Base-by-base conservation (phyloP, 1,140 invertebrate species). In the Polyergus mexicanus region DNA sequence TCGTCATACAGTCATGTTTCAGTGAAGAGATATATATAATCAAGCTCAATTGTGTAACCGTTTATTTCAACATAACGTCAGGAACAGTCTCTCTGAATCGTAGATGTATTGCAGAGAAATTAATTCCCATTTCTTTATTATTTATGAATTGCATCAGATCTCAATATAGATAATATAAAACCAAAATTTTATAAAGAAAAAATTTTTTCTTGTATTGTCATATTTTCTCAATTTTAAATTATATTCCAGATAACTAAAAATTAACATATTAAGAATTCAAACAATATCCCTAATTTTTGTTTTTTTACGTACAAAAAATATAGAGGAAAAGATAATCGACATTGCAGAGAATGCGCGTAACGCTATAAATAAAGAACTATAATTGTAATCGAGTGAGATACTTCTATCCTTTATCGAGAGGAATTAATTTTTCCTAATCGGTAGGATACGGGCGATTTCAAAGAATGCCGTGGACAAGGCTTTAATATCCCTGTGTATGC, bases 21-120 rank as follows among this genome's bases (percentile, higher is more conserved):
- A 38, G 16, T 13, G 13, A 60, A 19, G 38, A 83, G 56, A 1
- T 81, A 69, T 51, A 69, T 51, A 51, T 56, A 56, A 74, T 60
- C 56, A 38, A 13, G 32, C 68, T 60, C 54, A 41, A 72, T 83
- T 60, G 54, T 83, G 28, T 54, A 83, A 83, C 38, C 54, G 41
- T 28, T 10, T 10, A 47, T 60, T 81, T 16, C 8, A 38, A 32
- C 35, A 56, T 38, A 58, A 35, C 19, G 19, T 35, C 51, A 47
- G 19, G 25, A 54, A 44, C 35, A 41, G 10, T 44, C 41, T 28
- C 16, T 47, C 28, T 47, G 68, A 80, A 75, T 75, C 58, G n/a
- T 51, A 54, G 25, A 58, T 41, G 2, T 47, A 16, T 51, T 19
- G 71, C n/a, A 28, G 41, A n/a, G 51, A 44, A 56, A 56, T 83